Base-by-base conservation (phyloP, 1,140 invertebrate genomes). In the Oedothorax gibbosus region DNA sequence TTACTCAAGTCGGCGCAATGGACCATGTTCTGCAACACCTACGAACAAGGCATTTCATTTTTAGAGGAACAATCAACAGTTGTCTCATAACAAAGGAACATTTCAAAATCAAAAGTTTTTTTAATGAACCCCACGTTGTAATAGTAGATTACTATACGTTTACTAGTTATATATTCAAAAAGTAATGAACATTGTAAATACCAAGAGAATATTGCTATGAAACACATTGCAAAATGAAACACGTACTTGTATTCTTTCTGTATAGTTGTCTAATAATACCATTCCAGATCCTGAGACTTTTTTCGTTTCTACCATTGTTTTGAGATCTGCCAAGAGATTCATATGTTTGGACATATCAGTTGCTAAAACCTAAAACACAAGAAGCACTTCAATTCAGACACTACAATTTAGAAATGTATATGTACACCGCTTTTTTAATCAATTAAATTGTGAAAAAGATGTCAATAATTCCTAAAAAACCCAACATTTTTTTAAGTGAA, bases 321-420 rank as follows among this genome's bases (percentile, higher is more conserved):
- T 99, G 66, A 99, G 92, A 91, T 99, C 98, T 56, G 98, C 98
- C 79, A 99, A 91, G 79, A 99, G 92, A 89, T 95, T 98, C 98
- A 99, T 99, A 91, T 99, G 98, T 91, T 99, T 99, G 50, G 97
- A 98, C 98, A 99, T 99, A 90, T 99, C 98, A 20, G 98, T 99
- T 77, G 98, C 98, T 76, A 99, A 92, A 85, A 93, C 86, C 86
- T 83, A 21, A 7, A 81, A 75, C 15, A 51, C 35, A 35, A 35
- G 35, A 35, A 35, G 35, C 35, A 35, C 35, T 35, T 35, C 35
- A 35, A 35, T 35, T 35, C 35, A 35, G 35, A 35, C 35, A 35
- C 35, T 35, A 2, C 5, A 35, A 35, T 35, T 35, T 35, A 35
- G 35, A 35, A 35, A 35, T 35, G 35, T 35, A 35, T 35, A n/a